Evolutionary conservation across 2,113 vertebrate species (phyloP).

Genomic region (Mesembrinibis cayennensis): DNA sequence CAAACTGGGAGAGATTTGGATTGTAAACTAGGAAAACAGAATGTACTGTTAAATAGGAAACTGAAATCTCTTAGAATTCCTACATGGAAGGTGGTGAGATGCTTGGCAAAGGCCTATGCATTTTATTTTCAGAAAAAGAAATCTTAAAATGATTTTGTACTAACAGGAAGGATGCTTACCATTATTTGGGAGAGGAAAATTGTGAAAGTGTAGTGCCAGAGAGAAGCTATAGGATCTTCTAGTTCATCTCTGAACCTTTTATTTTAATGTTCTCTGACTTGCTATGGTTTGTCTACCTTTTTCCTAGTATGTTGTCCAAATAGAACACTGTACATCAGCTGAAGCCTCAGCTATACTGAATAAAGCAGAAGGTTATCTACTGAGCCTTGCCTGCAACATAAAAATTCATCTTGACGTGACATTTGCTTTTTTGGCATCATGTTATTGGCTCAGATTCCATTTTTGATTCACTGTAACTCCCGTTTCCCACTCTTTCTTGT

Average conservation of each 20-base stretch:
- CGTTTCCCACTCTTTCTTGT: background rate
- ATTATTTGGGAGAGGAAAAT: background rate
- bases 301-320: background rate
- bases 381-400: background rate
- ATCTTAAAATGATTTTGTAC: background rate
- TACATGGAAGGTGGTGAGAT: background rate
- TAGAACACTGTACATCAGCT: background rate
- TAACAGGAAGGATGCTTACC: background rate
- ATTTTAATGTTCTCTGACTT: background rate
- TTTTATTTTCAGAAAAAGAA: background rate
- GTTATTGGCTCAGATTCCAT: background rate
- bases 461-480: background rate
- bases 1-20: background rate
- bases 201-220: background rate
- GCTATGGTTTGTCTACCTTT: background rate
- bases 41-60: background rate
- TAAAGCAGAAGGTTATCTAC: background rate
- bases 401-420: background rate
- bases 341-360: background rate
- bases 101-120: rapidly evolving
- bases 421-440: constrained; percentile 6
- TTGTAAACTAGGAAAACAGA: background rate
- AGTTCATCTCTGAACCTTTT: background rate
- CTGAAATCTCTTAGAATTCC: background rate
- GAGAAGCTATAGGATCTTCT: background rate